Base-by-base conservation (phyloP, 2,888 invertebrate species). In the Scaptomyza cyrtandrae region DNA sequence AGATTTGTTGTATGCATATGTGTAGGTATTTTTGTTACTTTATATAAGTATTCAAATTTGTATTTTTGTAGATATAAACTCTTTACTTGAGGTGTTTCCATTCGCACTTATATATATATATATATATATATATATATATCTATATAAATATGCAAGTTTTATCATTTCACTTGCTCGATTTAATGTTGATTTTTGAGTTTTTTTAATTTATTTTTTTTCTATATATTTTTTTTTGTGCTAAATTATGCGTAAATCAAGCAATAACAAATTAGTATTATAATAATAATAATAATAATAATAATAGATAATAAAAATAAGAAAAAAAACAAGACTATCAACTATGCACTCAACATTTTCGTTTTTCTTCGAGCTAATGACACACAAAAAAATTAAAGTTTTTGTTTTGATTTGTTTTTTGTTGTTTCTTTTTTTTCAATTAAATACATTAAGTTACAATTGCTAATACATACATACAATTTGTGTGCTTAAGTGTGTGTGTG, bases 401-500 rank as follows among this genome's bases (percentile, higher is more conserved):
- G 55, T 52, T 70, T 65, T 44, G 50, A 50, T 56, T 44, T 39
- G 39, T 14, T 35, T 49, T 69, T 48, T 35, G 52, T 69, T 48
- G 43, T 52, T 66, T 62, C 1, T 1, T 3, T 50, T 50, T 64
- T 57, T 70, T 65, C 71, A 84, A 79, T 84, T 85, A 79, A 82
- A 85, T 82, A 82, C 80, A 82, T 85, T 85, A 81, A 85, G 82
- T 83, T 83, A 83, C 82, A 86, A 86, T 83, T 83, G 83, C 83
- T 83, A 86, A 83, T 83, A 86, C 83, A 80, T 82, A 84, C 81
- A 75, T 73, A 69, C 63, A 70, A 66, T 75, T 67, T 50, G 46
- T 71, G 27, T 69, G 24, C 60, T 53, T 43, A 35, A 58, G 45
- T 62, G 46, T 68, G 55, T 63, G 46, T 68, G 55, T 63, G 35